Conservation (phyloP, 2,888 invertebrate genomes). For the Diachrysia chrysitis region DNA sequence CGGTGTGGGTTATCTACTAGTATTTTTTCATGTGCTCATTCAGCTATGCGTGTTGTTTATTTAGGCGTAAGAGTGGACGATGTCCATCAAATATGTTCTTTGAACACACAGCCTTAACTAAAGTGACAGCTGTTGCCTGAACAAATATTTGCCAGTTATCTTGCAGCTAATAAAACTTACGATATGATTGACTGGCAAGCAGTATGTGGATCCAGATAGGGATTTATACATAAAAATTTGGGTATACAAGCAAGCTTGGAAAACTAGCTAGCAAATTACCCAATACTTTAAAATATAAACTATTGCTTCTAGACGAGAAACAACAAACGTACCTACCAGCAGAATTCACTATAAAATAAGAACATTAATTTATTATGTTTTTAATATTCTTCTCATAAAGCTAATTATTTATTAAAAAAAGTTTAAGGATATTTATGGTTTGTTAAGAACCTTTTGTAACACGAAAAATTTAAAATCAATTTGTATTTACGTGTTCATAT, state of each 20-base stretch:
- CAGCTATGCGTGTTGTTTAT: slow-evolving; percentile 33
- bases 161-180: slow-evolving; percentile 61
- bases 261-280: not conserved
- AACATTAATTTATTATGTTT: no score
- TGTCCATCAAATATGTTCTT: slow-evolving; percentile 58
- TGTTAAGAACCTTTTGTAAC: no score
- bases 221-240: not conserved
- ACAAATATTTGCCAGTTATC: slow-evolving; percentile 61
- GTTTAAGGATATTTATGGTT: no score
- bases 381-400: no score
- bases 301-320: no score
- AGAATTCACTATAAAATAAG: no score
- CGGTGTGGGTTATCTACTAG: not conserved
- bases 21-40: slow-evolving; percentile 12
- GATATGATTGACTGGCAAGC: slow-evolving; percentile 40
- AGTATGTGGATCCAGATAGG: no score
- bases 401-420: no score
- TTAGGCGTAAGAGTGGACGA: slow-evolving; percentile 55
- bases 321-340: no score
- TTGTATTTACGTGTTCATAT: no score
- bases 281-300: not conserved
- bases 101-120: slow-evolving; percentile 43
- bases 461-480: no score
- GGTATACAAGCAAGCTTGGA: not conserved
- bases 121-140: slow-evolving; percentile 55